Conservation (phyloP, 1,140 invertebrate genomes). For the Pseudomyrmex sp. region DNA sequence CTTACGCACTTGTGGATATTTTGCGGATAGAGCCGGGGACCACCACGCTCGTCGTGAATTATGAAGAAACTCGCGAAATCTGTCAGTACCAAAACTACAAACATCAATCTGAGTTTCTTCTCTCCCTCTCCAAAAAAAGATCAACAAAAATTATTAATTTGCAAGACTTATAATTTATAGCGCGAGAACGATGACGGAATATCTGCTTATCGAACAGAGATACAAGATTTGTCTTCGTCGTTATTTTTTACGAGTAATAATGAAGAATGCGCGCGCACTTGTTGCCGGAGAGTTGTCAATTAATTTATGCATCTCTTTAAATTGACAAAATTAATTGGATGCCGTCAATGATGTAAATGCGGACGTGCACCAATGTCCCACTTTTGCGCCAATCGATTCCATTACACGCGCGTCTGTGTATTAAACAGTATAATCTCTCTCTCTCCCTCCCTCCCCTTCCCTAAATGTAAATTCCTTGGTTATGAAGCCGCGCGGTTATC, state of each 20-base stretch:
- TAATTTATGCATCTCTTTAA: constrained; percentile 39
- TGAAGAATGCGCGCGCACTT: constrained; percentile 4
- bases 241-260: background rate
- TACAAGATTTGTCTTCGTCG: background rate
- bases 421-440: background rate
- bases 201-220: background rate
- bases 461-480: constrained; percentile 39
- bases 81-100: background rate
- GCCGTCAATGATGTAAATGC: constrained; percentile 43
- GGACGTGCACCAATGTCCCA: constrained; percentile 31
- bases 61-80: background rate
- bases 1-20: background rate
- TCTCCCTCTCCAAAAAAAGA: background rate
- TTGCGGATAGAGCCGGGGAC: background rate
- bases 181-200: background rate
- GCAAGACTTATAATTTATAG: background rate
- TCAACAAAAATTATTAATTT: background rate
- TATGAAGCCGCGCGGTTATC: constrained; percentile 26
- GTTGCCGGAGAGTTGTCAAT: constrained; percentile 31
- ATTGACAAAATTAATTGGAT: constrained; percentile 50
- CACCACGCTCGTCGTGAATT: background rate
- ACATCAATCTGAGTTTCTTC: background rate
- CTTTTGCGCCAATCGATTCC: constrained; percentile 43
- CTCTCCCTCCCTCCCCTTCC: too few species aligned
- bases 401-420: constrained; percentile 22